A percentile compares a stretch with the other conserved stretches of the same genome.
Conservation (phyloP, 37 sponge, comb jelly and placozoan species). For the Mnemiopsis leidyi region DNA sequence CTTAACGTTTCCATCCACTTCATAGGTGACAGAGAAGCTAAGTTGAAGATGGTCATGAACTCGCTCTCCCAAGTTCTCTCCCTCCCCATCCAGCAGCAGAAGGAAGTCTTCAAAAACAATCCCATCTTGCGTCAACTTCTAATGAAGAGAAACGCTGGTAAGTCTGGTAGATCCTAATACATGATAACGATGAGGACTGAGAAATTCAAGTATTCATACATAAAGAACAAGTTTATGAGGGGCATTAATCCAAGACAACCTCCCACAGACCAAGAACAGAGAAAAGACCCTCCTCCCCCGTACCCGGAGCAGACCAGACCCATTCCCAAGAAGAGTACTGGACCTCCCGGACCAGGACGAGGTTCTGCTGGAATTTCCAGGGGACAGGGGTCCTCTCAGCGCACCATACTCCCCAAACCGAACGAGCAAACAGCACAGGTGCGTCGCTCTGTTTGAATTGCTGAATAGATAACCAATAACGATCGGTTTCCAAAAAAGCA, state of each 20-base stretch:
- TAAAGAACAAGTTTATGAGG: too few species aligned
- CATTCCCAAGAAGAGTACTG: conserved; percentile 38
- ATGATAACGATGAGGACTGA: too few species aligned
- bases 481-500: too few species aligned
- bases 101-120: conserved; percentile 54
- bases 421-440: neutral
- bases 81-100: conserved; percentile 52
- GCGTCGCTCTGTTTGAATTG: neutral
- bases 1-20: too few species aligned
- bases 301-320: neutral
- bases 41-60: conserved; percentile 62
- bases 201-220: too few species aligned
- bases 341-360: neutral
- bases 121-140: conserved; percentile 32
- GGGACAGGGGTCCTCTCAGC: neutral
- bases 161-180: too few species aligned
- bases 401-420: conserved; percentile 5
- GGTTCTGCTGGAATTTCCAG: neutral
- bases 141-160: neutral
- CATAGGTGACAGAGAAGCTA: conserved; percentile 26
- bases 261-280: neutral
- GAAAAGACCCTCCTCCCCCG: neutral
- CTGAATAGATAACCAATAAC: too few species aligned
- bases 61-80: conserved; percentile 49
- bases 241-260: too few species aligned